A percentile compares a stretch with the other conserved stretches of the same genome.
Evolutionary conservation across 2,797 vertebrate species (phyloP).

Genomic region (Pseudotriccus pelzelni): DNA sequence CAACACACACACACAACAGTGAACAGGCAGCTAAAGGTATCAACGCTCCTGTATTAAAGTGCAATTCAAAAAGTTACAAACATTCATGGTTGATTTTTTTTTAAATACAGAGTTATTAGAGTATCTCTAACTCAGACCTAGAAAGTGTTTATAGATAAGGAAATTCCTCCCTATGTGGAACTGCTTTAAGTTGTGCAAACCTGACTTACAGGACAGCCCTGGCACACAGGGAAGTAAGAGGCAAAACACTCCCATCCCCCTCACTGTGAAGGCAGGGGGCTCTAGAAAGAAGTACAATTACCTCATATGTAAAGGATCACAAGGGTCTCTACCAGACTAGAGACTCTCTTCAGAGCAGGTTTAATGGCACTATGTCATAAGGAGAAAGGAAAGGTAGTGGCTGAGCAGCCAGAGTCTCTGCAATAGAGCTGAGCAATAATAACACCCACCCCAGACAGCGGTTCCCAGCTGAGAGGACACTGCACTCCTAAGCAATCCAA

Average conservation of each 20-base stretch:
- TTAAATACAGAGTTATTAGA: conserved; percentile 23
- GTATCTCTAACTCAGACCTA: neutral
- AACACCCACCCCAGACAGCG: neutral
- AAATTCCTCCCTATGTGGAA: neutral
- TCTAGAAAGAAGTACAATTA: neutral
- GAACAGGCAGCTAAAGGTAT: conserved; percentile 38
- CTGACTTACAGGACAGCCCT: neutral
- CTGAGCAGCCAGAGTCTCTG: neutral
- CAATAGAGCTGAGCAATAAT: neutral
- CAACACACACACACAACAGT: neutral
- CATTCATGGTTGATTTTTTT: conserved; percentile 2
- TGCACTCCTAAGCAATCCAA: neutral
- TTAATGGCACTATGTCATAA: neutral
- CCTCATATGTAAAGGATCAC: neutral
- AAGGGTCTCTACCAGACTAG: neutral
- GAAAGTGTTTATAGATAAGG: neutral
- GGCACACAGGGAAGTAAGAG: neutral
- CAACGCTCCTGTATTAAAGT: conserved; percentile 74
- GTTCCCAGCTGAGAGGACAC: neutral
- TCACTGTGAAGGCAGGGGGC: neutral
- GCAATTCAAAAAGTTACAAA: conserved; percentile 68
- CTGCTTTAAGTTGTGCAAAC: neutral
- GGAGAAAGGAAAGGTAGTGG: neutral
- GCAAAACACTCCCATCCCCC: neutral
- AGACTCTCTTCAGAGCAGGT: neutral